Base-by-base conservation (phyloP, 2,888 invertebrate genomes). In the Chloroclystis v-ata region DNA sequence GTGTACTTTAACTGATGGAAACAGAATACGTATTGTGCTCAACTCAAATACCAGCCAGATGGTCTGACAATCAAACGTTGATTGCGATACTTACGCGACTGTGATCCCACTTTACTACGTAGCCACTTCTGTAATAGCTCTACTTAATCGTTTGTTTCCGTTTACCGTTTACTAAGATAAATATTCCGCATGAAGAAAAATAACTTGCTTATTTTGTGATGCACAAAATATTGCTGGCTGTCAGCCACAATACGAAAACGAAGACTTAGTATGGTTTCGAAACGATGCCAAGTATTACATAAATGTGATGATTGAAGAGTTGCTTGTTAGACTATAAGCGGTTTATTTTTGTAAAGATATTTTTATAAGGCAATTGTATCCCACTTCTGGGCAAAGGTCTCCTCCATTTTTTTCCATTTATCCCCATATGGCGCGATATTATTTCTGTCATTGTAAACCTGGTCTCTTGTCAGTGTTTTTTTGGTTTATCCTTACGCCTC, bases 201-300 rank as follows among this genome's bases (percentile, higher is more conserved):
- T 60, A 56, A 61, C 63, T 63, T 43, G 40, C 32, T 41, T 52
- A 48, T 45, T 51, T 49, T 60, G 53, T 58, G 62, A 67, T 75
- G 69, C 70, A 75, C 66, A 72, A 67, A 69, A 72, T 70, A 73
- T 72, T 67, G 69, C 73, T 80, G 77, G 77, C 78, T 72, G 69
- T 61, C 65, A 65, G 77, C 76, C 76, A 80, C 69, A 66, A 74
- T 71, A 66, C 57, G 48, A 61, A 69, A 69, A 74, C 69, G 68
- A 72, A 71, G 66, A 73, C 67, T 68, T 47, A 60, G 61, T 58
- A 55, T 57, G 57, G 57, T 52, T 65, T 52, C 71, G 69, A 69
- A 75, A 63, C 72, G 71, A 74, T 81, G 82, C 82, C 82, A 83
- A 82, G 64, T 76, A 74, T 76, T 78, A 77, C 65, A 66, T 72